Evolutionary conservation across 2,888 invertebrate species (phyloP).

Genomic region (Nemapogon koenigi): DNA sequence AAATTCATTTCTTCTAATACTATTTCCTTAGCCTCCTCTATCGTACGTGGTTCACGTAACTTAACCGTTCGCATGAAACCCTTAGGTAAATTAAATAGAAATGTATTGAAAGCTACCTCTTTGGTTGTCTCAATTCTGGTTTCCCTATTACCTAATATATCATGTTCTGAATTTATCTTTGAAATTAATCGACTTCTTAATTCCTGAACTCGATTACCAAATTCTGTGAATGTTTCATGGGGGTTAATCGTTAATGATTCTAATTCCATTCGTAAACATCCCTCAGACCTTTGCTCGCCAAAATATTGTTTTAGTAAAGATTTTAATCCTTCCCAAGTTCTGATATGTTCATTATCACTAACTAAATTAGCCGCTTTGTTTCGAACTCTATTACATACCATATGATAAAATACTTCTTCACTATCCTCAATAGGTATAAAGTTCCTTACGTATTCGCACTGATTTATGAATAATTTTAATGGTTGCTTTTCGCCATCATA

Average conservation of each 20-base stretch:
- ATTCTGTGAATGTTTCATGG: neutral
- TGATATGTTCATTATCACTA: constrained; percentile 5
- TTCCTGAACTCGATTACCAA: constrained; percentile 4
- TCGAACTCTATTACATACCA: neutral
- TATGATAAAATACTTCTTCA: too few relatives aligned
- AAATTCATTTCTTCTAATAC: neutral
- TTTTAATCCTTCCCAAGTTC: constrained; percentile 2
- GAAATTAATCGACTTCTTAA: constrained; percentile 1
- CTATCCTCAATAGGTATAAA: too few relatives aligned
- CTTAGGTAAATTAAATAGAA: neutral
- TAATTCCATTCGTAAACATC: constrained; percentile 4
- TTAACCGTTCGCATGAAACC: neutral
- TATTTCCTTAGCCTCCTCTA: neutral
- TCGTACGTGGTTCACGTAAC: neutral
- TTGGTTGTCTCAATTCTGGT: neutral
- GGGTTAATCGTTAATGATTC: constrained; percentile 3
- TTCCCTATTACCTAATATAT: neutral
- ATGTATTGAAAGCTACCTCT: neutral
- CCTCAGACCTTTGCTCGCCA: constrained; percentile 6
- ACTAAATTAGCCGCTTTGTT: constrained; percentile 4
- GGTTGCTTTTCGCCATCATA: constrained; percentile 1
- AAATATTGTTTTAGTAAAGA: constrained; percentile 6
- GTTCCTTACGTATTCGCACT: constrained; percentile 2
- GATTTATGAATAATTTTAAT: constrained; percentile 7
- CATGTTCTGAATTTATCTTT: constrained; percentile 2